These are phyloP conservation scores for Hermetia illucens DNA, from an alignment of 1,140 invertebrate genomes.

Conservation along the genomic window DNA sequence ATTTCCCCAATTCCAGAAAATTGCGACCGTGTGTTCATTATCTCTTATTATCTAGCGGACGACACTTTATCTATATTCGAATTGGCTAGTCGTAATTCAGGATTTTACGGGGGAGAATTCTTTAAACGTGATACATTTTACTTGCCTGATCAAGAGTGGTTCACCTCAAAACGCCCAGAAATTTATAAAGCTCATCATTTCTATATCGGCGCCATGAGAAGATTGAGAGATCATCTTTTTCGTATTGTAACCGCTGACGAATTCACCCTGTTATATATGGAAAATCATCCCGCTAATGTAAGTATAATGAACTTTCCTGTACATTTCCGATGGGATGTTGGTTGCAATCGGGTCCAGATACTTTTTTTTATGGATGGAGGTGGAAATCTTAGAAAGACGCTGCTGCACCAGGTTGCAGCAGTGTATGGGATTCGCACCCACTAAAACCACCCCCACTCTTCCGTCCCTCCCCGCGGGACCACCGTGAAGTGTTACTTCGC, in stretches of 20 bases:
- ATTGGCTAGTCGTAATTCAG: constrained; percentile 55
- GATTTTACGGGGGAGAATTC: constrained; percentile 51
- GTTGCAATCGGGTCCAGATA: too few species aligned
- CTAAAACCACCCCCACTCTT: too few species aligned
- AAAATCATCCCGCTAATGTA: constrained; percentile 59
- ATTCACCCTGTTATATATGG: constrained; percentile 77
- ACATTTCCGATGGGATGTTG: too few species aligned
- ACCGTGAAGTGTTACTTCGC: too few species aligned
- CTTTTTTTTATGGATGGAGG: too few species aligned
- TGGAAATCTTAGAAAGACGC: too few species aligned
- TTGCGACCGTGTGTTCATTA: constrained; percentile 55
- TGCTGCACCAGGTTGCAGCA: too few species aligned
- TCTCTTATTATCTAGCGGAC: constrained; percentile 68
- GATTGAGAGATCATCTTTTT: constrained; percentile 65
- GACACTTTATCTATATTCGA: constrained; percentile 75
- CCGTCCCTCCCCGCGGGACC: too few species aligned
- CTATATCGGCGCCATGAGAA: constrained; percentile 61
- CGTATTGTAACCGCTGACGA: constrained; percentile 66
- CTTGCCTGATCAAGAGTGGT: constrained; percentile 58
- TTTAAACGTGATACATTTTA: constrained; percentile 50
- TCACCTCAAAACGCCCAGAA: constrained; percentile 47
- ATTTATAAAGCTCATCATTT: constrained; percentile 63
- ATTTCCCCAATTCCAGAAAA: constrained; percentile 55
- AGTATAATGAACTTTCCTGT: too few species aligned
- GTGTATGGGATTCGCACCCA: too few species aligned